Evolutionary conservation across 1,140 invertebrate species (phyloP).

Genomic region (Drosophila paulistorum): DNA sequence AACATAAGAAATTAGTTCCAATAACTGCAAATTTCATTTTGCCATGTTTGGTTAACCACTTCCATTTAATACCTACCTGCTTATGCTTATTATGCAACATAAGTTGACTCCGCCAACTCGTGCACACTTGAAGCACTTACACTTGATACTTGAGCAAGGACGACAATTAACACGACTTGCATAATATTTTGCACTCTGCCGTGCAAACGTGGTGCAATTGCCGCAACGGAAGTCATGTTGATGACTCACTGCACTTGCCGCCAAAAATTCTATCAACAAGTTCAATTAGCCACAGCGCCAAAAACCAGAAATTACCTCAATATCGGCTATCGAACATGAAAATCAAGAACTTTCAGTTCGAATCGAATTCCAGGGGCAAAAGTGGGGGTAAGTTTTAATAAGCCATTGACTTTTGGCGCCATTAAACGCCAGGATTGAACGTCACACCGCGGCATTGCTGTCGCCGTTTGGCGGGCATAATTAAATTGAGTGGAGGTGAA

Average conservation of each 20-base stretch:
- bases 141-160: not conserved
- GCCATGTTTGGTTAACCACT: not conserved
- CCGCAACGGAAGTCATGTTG: constrained; percentile 27
- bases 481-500: constrained; percentile 78
- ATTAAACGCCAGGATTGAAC: constrained; percentile 36
- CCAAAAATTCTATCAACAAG: constrained; percentile 43
- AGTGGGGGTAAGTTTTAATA: constrained; percentile 61
- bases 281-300: constrained; percentile 51
- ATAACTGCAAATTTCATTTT: not conserved
- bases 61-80: not conserved
- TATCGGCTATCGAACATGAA: constrained; percentile 65
- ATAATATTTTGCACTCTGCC: constrained; percentile 34
- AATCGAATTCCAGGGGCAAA: not conserved
- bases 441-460: constrained; percentile 16
- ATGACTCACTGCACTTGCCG: not conserved
- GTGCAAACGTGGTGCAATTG: constrained; percentile 14
- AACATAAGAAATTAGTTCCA: not conserved
- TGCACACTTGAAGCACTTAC: not conserved
- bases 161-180: constrained; percentile 44
- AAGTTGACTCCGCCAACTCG: not conserved
- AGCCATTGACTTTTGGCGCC: constrained; percentile 58
- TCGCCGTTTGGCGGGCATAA: constrained; percentile 57
- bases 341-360: constrained; percentile 55
- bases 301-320: constrained; percentile 47
- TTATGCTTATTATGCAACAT: not conserved